These are phyloP conservation scores for Hydractinia echinata DNA, from an alignment of 30 jellyfish, hydroid and myxozoan genomes.

Conservation along the genomic window DNA sequence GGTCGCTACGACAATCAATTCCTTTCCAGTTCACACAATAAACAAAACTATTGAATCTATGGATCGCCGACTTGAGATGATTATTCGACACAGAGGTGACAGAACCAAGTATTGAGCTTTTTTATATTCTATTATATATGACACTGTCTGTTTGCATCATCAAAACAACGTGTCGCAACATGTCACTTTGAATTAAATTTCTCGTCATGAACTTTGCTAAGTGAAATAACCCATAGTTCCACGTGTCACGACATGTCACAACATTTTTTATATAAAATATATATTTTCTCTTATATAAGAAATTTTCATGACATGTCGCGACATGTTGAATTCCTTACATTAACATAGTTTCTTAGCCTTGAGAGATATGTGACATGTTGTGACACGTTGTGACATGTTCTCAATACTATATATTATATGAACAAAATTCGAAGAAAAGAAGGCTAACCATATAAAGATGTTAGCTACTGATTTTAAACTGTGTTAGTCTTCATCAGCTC, in stretches of 20 bases:
- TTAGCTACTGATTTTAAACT: not conserved
- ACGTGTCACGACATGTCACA: too few relatives aligned
- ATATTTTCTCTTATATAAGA: too few relatives aligned
- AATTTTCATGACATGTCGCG: not conserved
- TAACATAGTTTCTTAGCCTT: too few relatives aligned
- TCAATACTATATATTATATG: not conserved
- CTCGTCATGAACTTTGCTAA: too few relatives aligned
- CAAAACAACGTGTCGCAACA: too few relatives aligned
- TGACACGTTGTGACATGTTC: too few relatives aligned
- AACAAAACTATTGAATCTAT: conserved; percentile 19
- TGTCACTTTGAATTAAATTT: too few relatives aligned
- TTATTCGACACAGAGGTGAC: conserved; percentile 6
- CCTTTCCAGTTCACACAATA: not conserved
- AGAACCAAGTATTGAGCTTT: not conserved
- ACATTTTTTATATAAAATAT: too few relatives aligned
- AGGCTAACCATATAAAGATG: too few relatives aligned
- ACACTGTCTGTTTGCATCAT: not conserved
- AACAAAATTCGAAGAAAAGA: not conserved
- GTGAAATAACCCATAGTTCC: too few relatives aligned
- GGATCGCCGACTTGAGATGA: too few relatives aligned
- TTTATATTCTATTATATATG: not conserved
- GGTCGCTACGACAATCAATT: not conserved
- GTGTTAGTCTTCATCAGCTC: not conserved
- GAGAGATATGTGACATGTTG: too few relatives aligned
- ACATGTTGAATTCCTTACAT: not conserved